Evolutionary conservation across 2,888 invertebrate species (phyloP), one percentile per base, ranked within the genome.

Genomic region (Linyphia triangularis): DNA sequence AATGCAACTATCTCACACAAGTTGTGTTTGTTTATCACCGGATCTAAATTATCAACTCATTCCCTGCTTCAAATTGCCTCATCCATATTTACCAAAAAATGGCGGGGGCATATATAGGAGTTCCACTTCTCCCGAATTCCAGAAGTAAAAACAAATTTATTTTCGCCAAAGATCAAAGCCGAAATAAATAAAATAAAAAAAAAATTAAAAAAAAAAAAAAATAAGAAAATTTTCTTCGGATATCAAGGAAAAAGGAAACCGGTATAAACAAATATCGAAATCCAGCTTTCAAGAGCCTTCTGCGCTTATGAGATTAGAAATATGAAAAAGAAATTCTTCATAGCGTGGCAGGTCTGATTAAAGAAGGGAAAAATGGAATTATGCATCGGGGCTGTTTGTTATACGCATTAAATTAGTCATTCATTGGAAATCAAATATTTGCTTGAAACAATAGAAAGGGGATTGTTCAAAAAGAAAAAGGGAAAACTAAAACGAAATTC

Each of bases 61-160:
- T 51, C 51, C n/a, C 33, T 26, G 16, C 30, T 67, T 67, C 67
- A 67, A 67, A 51, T 67, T 33, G 30, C 67, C 67, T 67, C 67
- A 67, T 67, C 30, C 67, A 67, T 67, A 67, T 67, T 67, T 67
- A 67, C 67, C 19, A 30, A 30, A 67, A 24, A 51, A 33, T 4
- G 33, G 33, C 33, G 33, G 9, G 9, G 5, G 9, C 33, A 33
- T 9, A 33, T 6, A 9, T 9, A 51, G 5, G 51, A 16, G 51
- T 16, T 51, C n/a, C 16, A 16, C n/a, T 51, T 16, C 51, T 13
- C 13, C 16, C 5, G 51, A n/a, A 7, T 51, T n/a, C 40, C 51
- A n/a, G 51, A 51, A 51, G 13, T n/a, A 51, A n/a, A 16, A 51
- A 13, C 51, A 51, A 51, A 51, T 51, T 51, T n/a, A 13, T 51